A percentile compares a stretch with the other conserved stretches of the same genome.
These are phyloP conservation scores for Syngnathus scovelli DNA, from an alignment of 2,113 vertebrate species.

Conservation along the genomic window DNA sequence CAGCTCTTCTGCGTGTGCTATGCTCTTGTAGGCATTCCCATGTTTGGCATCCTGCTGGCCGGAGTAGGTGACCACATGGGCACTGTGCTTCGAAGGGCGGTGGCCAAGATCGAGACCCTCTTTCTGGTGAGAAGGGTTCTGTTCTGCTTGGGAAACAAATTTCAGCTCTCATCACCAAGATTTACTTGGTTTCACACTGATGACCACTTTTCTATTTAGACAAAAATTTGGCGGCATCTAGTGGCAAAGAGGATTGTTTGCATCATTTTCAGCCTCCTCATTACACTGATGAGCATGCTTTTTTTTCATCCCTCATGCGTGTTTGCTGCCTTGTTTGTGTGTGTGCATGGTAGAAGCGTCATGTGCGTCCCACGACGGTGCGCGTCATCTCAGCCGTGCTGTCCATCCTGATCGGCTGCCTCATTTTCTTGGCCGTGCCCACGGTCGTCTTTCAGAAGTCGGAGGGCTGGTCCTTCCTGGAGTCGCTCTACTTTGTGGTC, in stretches of 20 bases:
- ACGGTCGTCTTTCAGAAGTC: slow-evolving; percentile 78
- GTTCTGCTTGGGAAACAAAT: slow-evolving; percentile 13
- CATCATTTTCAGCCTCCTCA: neutral
- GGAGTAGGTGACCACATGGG: slow-evolving; percentile 87
- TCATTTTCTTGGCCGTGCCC: slow-evolving; percentile 83
- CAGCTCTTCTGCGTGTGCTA: slow-evolving; percentile 88
- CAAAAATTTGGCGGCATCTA: too few species aligned
- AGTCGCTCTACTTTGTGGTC: slow-evolving; percentile 85
- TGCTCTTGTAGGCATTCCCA: slow-evolving; percentile 85
- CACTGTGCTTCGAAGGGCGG: slow-evolving; percentile 77
- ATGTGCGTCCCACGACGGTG: slow-evolving; percentile 77
- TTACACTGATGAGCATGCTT: neutral
- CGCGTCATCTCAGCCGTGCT: slow-evolving; percentile 80
- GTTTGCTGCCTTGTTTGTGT: slow-evolving; percentile 6
- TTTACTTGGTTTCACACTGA: too few species aligned
- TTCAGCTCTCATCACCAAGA: neutral
- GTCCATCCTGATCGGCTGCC: slow-evolving; percentile 83
- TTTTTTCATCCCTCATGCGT: neutral
- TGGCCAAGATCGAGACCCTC: slow-evolving; percentile 81
- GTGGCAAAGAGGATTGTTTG: neutral
- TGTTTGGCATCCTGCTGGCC: slow-evolving; percentile 86
- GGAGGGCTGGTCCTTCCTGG: slow-evolving; percentile 79
- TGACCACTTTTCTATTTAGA: too few species aligned
- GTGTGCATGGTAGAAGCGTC: slow-evolving; percentile 71
- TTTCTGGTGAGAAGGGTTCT: slow-evolving; percentile 77